Conservation (phyloP, 2,113 vertebrate species). For the Lonchura striata region DNA sequence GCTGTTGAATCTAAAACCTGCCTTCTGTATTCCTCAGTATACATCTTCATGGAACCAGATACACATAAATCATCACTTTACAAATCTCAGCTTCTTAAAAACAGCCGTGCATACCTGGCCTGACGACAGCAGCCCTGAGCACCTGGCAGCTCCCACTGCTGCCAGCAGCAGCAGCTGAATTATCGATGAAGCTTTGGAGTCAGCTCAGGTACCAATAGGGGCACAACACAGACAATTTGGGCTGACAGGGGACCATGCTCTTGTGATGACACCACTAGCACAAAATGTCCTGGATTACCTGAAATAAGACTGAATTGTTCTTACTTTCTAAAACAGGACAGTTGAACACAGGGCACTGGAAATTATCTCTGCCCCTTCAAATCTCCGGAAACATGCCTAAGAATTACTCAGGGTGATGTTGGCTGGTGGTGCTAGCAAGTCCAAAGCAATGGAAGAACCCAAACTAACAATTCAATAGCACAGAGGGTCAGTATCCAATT, state of each 20-base stretch:
- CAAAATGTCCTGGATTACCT: background rate
- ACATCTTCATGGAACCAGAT: background rate
- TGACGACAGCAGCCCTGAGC: background rate
- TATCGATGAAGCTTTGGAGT: background rate
- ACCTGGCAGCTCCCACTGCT: background rate
- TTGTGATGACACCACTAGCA: background rate
- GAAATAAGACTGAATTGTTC: background rate
- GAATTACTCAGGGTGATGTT: background rate
- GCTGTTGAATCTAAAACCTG: background rate
- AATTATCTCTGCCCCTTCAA: background rate
- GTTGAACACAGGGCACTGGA: background rate
- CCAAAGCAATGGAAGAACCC: background rate
- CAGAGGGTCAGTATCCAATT: background rate
- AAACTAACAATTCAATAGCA: background rate
- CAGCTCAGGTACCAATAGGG: background rate
- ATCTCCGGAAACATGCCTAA: background rate
- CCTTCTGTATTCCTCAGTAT: background rate
- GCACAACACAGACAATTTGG: background rate
- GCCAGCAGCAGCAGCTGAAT: background rate
- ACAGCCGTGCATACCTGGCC: background rate
- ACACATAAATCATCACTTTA: background rate
- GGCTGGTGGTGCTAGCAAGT: background rate
- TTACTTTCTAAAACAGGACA: background rate
- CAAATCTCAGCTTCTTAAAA: slow-evolving; percentile 25
- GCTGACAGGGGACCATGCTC: fast-evolving